Evolutionary conservation across 2,113 vertebrate genomes (phyloP).

Genomic region (Nicator chloris): DNA sequence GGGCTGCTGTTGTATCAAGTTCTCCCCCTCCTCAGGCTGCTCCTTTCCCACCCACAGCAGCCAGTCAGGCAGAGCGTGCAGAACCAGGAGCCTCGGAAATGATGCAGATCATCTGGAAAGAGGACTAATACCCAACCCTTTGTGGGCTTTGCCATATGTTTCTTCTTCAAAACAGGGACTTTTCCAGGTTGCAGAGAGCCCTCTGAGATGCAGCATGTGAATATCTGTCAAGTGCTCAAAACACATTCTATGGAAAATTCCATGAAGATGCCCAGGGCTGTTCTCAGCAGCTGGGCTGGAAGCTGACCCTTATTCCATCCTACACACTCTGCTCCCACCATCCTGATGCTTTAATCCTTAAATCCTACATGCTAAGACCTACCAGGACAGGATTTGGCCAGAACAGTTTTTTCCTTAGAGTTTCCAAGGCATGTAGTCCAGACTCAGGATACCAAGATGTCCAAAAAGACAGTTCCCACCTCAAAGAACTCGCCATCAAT

Average conservation of each 20-base stretch:
- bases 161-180: not conserved
- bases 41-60: not conserved
- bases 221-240: not conserved
- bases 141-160: not conserved
- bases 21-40: no score
- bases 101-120: not conserved
- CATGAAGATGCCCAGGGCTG: not conserved
- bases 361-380: not conserved
- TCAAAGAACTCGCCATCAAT: not conserved
- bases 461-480: not conserved
- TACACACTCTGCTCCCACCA: not conserved
- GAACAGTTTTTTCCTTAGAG: not conserved
- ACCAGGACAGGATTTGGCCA: not conserved
- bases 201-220: not conserved
- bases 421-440: not conserved
- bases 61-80: not conserved
- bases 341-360: not conserved
- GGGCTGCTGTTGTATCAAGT: no score
- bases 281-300: not conserved
- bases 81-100: not conserved
- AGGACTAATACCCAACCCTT: not conserved
- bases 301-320: not conserved
- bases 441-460: not conserved
- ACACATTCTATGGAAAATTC: not conserved
- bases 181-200: not conserved